Conservation (phyloP, 2,888 invertebrate genomes). For the Octodonta nipae region DNA sequence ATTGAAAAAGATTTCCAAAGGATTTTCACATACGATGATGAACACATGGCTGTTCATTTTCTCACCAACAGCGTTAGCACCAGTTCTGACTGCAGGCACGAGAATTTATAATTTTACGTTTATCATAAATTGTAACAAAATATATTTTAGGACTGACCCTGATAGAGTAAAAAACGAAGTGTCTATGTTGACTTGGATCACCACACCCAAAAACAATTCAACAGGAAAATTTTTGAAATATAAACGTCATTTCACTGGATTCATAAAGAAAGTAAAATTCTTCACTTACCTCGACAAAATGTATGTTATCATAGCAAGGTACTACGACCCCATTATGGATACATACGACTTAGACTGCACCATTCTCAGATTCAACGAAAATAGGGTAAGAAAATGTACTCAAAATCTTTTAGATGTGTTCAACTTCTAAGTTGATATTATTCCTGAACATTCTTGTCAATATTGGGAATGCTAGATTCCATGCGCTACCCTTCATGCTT, state of each 20-base stretch:
- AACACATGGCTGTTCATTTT: conserved; percentile 23
- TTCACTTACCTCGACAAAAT: conserved; percentile 22
- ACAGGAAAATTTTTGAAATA: conserved; percentile 18
- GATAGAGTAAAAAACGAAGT: conserved; percentile 19
- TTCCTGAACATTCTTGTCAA: too few species aligned
- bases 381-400: conserved; percentile 18
- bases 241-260: conserved; percentile 21
- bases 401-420: background rate
- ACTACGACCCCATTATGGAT: conserved; percentile 24
- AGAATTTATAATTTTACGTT: background rate
- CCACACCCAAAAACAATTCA: conserved; percentile 11
- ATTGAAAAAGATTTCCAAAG: conserved; percentile 25
- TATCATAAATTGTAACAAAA: conserved; percentile 1
- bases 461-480: too few species aligned
- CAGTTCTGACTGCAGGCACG: conserved; percentile 23
- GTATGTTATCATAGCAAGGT: conserved; percentile 26
- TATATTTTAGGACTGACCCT: conserved; percentile 15
- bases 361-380: conserved; percentile 22
- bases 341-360: conserved; percentile 24
- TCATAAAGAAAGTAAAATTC: conserved; percentile 29
- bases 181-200: conserved; percentile 25
- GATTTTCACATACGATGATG: conserved; percentile 27
- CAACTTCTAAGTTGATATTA: too few species aligned
- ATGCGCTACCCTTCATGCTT: too few species aligned
- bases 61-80: conserved; percentile 28